These are phyloP conservation scores for Zaprionus lineosus DNA, from an alignment of 2,888 invertebrate species.

Conservation along the genomic window DNA sequence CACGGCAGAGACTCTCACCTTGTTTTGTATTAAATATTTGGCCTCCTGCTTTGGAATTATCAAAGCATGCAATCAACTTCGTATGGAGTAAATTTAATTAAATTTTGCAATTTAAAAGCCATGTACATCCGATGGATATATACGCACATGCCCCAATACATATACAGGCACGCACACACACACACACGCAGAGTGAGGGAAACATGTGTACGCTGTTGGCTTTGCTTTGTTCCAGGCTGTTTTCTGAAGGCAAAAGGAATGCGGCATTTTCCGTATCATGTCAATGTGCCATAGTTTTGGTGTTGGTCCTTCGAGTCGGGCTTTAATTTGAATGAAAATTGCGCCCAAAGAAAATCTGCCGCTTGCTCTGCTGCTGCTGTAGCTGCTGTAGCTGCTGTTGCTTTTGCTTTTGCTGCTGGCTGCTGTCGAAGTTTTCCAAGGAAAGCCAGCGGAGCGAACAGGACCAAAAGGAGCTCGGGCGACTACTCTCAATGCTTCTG, in stretches of 20 bases:
- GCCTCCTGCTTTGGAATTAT: conserved; percentile 30
- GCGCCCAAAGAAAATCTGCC: conserved; percentile 35
- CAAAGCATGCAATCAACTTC: conserved; percentile 55
- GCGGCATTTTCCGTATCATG: conserved; percentile 46
- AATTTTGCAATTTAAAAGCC: conserved; percentile 55
- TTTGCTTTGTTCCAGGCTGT: conserved; percentile 48
- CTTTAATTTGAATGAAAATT: conserved; percentile 68
- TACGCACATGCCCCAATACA: background rate
- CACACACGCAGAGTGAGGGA: background rate
- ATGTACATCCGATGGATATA: background rate
- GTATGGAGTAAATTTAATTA: conserved; percentile 52
- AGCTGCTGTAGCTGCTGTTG: too few relatives aligned
- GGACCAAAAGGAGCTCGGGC: conserved; percentile 36
- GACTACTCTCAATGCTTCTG: conserved; percentile 57
- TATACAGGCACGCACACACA: background rate
- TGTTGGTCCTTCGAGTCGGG: conserved; percentile 24
- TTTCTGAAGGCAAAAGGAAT: conserved; percentile 56
- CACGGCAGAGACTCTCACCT: conserved; percentile 8
- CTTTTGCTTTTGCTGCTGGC: too few relatives aligned
- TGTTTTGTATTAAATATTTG: conserved; percentile 47
- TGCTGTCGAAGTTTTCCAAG: conserved; percentile 37
- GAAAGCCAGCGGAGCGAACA: conserved; percentile 47
- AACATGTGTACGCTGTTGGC: conserved; percentile 15
- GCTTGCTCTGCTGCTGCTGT: conserved; percentile 7
- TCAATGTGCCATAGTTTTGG: conserved; percentile 53